Evolutionary conservation across 2,113 vertebrate genomes (phyloP), one percentile per base, ranked within the genome.

Genomic region (Uria aalge): DNA sequence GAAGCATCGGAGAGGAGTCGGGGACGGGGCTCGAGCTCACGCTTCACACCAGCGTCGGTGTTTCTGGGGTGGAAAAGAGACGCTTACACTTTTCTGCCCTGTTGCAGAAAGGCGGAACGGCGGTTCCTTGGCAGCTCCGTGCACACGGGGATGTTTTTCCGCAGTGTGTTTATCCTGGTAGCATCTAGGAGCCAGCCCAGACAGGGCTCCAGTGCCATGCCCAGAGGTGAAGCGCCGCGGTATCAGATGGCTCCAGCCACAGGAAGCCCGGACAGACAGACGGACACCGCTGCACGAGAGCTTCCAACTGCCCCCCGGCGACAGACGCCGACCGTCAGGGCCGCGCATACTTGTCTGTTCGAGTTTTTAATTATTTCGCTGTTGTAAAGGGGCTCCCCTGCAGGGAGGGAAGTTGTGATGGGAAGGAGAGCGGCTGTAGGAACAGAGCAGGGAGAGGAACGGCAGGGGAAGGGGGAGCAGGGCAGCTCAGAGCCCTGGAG

Each of bases 61-160:
- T 4, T 83, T 7, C 22, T 24, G 74, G 20, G 62, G 9, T n/a
- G 62, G 41, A 8, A 26, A 30, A n/a, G 38, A 27, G 63, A 12
- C 1, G 1, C 16, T 71, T 5, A 1, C 20, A 7, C 26, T 40
- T 15, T 21, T 19, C 84, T 2, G 1, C 5, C 1, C 0, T 0
- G 7, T 4, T 12, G 3, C 47, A 0, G 5, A 0, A 19, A 11
- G 48, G n/a, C 1, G 0, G n/a, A 17, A 6, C 30, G 2, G 21
- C 4, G 0, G 34, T 10, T 77, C n/a, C 52, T 40, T 0, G 45
- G 43, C 90, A 38, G 66, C 69, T 59, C 52, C 15, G 0, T 0
- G 8, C 26, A 0, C 15, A 0, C 4, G 0, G 69, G 36, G 50
- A 26, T 9, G 26, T 3, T 47, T 60, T 64, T 2, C 1, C 52